These are phyloP conservation scores for Vanacampus margaritifer DNA, from an alignment of 2,113 vertebrate species.

Conservation along the genomic window DNA sequence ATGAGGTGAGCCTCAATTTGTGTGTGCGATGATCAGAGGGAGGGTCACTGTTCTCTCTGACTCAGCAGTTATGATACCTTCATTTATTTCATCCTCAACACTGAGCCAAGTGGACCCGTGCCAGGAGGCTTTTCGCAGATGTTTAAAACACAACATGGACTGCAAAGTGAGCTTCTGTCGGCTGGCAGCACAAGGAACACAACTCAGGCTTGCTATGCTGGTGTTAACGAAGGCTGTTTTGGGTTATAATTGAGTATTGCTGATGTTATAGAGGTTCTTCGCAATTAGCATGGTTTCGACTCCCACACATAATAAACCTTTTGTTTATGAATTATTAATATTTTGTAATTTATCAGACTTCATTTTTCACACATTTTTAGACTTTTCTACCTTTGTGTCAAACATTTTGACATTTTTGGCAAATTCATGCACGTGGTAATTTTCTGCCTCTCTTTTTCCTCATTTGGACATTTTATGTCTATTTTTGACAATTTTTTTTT, in stretches of 20 bases:
- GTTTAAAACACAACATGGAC: slow-evolving; percentile 10
- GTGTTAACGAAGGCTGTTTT: neutral
- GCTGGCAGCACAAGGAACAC: slow-evolving; percentile 19
- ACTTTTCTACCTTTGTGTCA: too few relatives aligned
- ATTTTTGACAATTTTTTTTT: too few relatives aligned
- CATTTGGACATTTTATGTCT: too few relatives aligned
- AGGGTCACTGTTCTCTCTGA: slow-evolving; percentile 47
- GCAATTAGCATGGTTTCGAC: too few relatives aligned
- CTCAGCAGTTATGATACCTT: slow-evolving; percentile 48
- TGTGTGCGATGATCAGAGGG: slow-evolving; percentile 26
- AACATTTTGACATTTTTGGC: too few relatives aligned
- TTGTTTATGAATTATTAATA: too few relatives aligned
- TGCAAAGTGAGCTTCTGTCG: slow-evolving; percentile 31
- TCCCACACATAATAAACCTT: too few relatives aligned
- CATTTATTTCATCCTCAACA: slow-evolving; percentile 36
- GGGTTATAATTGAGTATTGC: neutral
- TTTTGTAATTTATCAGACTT: too few relatives aligned
- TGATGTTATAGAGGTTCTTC: too few relatives aligned
- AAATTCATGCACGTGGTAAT: too few relatives aligned
- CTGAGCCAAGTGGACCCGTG: slow-evolving; percentile 23
- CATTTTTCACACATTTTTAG: too few relatives aligned
- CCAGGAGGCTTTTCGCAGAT: slow-evolving; percentile 31
- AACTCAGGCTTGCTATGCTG: slow-evolving; percentile 8
- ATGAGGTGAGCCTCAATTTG: slow-evolving; percentile 41
- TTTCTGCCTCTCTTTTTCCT: too few relatives aligned